Percentiles rank a stretch among this genome's conserved stretches.
Evolutionary conservation across 2,797 vertebrate genomes (phyloP).

Genomic region (Chrosomus eos): DNA sequence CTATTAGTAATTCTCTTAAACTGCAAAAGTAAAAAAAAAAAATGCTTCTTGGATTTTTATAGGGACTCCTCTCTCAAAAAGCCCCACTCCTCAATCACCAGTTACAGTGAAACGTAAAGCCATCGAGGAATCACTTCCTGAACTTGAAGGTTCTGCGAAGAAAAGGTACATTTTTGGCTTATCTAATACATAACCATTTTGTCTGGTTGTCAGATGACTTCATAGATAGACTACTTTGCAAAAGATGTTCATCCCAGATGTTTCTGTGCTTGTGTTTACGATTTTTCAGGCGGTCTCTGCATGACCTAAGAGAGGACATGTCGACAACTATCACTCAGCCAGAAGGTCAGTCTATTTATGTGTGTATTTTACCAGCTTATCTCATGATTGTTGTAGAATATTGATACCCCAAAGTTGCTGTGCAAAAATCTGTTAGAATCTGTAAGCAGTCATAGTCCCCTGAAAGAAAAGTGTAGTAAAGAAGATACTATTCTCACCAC

Average conservation of each 20-base stretch:
- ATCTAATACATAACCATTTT: background rate
- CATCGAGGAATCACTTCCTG: constrained; percentile 49
- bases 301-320: constrained; percentile 60
- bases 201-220: background rate
- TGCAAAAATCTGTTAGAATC: constrained; percentile 6
- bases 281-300: constrained; percentile 62
- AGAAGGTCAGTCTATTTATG: constrained; percentile 48
- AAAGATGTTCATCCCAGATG: background rate
- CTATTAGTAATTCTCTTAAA: background rate
- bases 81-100: constrained; percentile 45
- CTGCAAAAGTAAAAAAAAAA: background rate
- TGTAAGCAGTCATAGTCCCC: constrained; percentile 41
- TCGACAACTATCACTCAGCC: constrained; percentile 34
- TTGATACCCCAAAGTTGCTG: background rate
- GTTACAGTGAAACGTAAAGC: constrained; percentile 62
- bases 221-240: background rate
- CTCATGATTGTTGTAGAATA: background rate
- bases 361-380: background rate
- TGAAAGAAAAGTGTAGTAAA: constrained; percentile 9
- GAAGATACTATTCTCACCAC: constrained; percentile 26
- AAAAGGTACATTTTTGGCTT: constrained; percentile 57
- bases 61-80: constrained; percentile 52
- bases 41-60: background rate
- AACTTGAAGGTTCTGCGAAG: constrained; percentile 56
- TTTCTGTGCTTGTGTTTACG: constrained; percentile 4